These are phyloP conservation scores for Amiota communis DNA, from an alignment of 2,888 invertebrate genomes.

Conservation along the genomic window DNA sequence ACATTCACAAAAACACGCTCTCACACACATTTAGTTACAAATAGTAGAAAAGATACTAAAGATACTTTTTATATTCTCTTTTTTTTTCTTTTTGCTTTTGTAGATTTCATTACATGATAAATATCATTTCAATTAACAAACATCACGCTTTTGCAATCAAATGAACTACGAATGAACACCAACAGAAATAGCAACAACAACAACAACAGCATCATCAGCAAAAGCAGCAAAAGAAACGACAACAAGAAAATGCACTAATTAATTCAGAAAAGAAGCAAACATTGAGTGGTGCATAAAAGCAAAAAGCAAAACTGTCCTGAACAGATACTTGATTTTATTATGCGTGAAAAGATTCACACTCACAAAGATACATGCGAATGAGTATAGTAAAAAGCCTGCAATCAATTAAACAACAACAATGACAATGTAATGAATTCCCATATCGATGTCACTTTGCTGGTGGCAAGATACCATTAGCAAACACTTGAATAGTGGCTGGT, in stretches of 20 bases:
- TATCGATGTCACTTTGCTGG: constrained; percentile 47
- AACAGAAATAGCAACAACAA: background rate
- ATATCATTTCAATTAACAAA: constrained; percentile 47
- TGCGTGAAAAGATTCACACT: constrained; percentile 25
- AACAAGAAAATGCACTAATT: constrained; percentile 17
- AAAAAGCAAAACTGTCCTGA: background rate
- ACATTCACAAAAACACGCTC: too few relatives aligned
- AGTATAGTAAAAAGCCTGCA: constrained; percentile 44
- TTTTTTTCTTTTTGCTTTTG: too few relatives aligned
- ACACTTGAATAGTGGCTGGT: too few relatives aligned
- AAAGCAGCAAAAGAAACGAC: too few relatives aligned
- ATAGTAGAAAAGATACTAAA: too few relatives aligned
- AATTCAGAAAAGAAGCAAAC: constrained; percentile 5
- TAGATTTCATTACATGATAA: constrained; percentile 11
- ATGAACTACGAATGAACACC: constrained; percentile 15
- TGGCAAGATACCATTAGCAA: background rate
- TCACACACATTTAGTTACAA: too few relatives aligned
- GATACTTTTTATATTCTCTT: too few relatives aligned
- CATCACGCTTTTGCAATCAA: constrained; percentile 33
- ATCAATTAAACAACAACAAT: constrained; percentile 59
- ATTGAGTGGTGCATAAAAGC: background rate
- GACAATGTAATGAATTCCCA: constrained; percentile 47
- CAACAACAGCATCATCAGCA: too few relatives aligned
- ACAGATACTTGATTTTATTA: constrained; percentile 14
- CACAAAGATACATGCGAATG: background rate